Evolutionary conservation across 2,113 vertebrate genomes (phyloP).

Genomic region (Alaudala cheleensis): DNA sequence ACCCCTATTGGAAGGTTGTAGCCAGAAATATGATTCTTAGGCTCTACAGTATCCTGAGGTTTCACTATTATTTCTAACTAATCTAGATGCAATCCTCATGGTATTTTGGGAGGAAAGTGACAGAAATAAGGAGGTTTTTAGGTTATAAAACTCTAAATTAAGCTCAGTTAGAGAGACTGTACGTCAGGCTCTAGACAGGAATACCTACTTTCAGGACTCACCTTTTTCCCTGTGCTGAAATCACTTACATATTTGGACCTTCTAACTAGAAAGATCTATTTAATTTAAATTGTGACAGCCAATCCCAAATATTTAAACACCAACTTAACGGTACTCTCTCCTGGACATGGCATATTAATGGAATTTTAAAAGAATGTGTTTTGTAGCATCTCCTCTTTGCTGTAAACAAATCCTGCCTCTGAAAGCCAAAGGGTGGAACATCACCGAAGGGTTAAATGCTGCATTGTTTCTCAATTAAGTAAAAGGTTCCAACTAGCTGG

Average conservation of each 20-base stretch:
- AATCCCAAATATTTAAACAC: constrained; percentile 44
- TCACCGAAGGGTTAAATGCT: constrained; percentile 34
- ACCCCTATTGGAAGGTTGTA: constrained; percentile 3
- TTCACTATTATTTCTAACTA: constrained; percentile 64
- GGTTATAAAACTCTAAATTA: constrained; percentile 71
- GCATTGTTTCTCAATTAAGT: constrained; percentile 56
- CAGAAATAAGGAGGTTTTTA: constrained; percentile 61
- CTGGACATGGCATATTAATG: constrained; percentile 6
- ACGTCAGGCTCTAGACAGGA: constrained; percentile 44
- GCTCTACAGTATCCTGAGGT: constrained; percentile 8
- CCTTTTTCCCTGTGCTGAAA: constrained; percentile 47
- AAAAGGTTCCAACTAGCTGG: constrained; percentile 39
- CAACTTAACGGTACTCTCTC: constrained; percentile 27
- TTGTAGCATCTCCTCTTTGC: constrained; percentile 54
- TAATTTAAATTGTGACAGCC: constrained; percentile 57
- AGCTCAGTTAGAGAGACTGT: constrained; percentile 45
- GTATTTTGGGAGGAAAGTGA: constrained; percentile 50
- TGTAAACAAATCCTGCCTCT: constrained; percentile 13
- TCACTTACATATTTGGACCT: constrained; percentile 62
- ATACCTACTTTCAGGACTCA: constrained; percentile 31
- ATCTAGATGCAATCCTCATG: constrained; percentile 55
- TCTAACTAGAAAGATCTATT: constrained; percentile 47
- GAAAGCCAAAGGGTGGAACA: neutral
- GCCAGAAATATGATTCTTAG: constrained; percentile 25
- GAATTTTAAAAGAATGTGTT: constrained; percentile 51